A percentile compares a stretch with the other conserved stretches of the same genome.
Evolutionary conservation across 1,140 invertebrate species (phyloP).

Genomic region (Zaprionus kolodkinae): DNA sequence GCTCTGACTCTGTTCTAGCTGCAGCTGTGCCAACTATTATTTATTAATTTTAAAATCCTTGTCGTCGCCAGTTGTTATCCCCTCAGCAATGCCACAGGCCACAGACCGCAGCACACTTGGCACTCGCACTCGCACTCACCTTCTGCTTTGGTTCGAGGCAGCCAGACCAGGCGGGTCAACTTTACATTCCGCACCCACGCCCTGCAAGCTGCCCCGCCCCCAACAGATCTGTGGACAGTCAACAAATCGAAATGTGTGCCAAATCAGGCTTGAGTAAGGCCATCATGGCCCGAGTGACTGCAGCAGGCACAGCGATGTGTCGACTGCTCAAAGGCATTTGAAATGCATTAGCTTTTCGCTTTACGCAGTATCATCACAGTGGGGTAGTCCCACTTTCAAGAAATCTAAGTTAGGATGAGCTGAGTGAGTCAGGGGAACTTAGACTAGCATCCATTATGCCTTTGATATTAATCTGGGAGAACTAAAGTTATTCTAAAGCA

Average conservation of each 20-base stretch:
- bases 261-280: constrained; percentile 36
- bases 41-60: constrained; percentile 57
- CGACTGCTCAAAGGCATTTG: constrained; percentile 31
- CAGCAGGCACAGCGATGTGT: constrained; percentile 6
- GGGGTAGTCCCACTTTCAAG: not conserved
- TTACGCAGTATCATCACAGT: not conserved
- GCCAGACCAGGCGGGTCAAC: not conserved
- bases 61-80: constrained; percentile 37
- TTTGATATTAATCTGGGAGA: too few relatives aligned
- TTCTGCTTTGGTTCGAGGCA: not conserved
- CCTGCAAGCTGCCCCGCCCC: not conserved
- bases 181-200: constrained; percentile 18
- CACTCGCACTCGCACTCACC: constrained; percentile 6
- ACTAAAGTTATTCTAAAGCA: too few relatives aligned
- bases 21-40: constrained; percentile 45
- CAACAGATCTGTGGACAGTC: not conserved
- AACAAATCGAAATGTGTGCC: constrained; percentile 41
- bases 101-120: constrained; percentile 10
- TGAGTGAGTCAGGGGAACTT: too few relatives aligned
- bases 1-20: not conserved
- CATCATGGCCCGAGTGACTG: constrained; percentile 18
- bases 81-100: constrained; percentile 34
- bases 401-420: too few relatives aligned
- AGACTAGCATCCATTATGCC: too few relatives aligned
- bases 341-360: constrained; percentile 40